Percentiles rank a stretch among this genome's conserved stretches.
phyloP scores from a whole-genome alignment of 2,888 invertebrate genomes.

The Pseudoips prasinana region DNA sequence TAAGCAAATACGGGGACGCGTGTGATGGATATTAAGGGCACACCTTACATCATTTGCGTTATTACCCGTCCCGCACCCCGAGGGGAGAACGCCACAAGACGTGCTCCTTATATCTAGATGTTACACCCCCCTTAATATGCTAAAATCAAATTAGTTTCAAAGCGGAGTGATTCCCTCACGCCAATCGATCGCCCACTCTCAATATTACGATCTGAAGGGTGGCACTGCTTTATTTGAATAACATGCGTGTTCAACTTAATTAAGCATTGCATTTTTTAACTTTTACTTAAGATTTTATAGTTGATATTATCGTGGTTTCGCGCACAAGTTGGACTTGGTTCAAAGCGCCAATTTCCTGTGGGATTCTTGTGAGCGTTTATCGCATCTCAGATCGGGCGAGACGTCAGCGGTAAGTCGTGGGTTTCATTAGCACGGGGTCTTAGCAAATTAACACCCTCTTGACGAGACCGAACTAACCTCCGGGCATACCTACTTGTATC shows the following conservation, averaged over 20 bases:
- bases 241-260: slow-evolving; percentile 48
- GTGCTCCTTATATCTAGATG: slow-evolving; percentile 77
- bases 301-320: slow-evolving; percentile 47
- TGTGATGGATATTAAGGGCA: slow-evolving; percentile 82
- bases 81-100: slow-evolving; percentile 59
- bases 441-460: slow-evolving; percentile 77
- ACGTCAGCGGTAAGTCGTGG: slow-evolving; percentile 68
- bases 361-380: slow-evolving; percentile 69
- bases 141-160: slow-evolving; percentile 82
- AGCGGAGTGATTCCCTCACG: slow-evolving; percentile 72
- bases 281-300: slow-evolving; percentile 33
- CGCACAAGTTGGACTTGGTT: slow-evolving; percentile 52
- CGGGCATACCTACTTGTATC: slow-evolving; percentile 31
- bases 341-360: slow-evolving; percentile 76
- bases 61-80: slow-evolving; percentile 50
- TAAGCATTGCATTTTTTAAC: slow-evolving; percentile 40
- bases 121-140: slow-evolving; percentile 77
- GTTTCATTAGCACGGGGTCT: slow-evolving; percentile 75
- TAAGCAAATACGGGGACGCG: slow-evolving; percentile 80
- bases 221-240: slow-evolving; percentile 49
- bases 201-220: slow-evolving; percentile 56
- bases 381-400: slow-evolving; percentile 57
- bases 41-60: slow-evolving; percentile 82
- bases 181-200: slow-evolving; percentile 68
- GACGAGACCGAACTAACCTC: slow-evolving; percentile 52